These are phyloP conservation scores for Drosophila seguyi DNA, from an alignment of 1,140 invertebrate genomes.

Conservation along the genomic window DNA sequence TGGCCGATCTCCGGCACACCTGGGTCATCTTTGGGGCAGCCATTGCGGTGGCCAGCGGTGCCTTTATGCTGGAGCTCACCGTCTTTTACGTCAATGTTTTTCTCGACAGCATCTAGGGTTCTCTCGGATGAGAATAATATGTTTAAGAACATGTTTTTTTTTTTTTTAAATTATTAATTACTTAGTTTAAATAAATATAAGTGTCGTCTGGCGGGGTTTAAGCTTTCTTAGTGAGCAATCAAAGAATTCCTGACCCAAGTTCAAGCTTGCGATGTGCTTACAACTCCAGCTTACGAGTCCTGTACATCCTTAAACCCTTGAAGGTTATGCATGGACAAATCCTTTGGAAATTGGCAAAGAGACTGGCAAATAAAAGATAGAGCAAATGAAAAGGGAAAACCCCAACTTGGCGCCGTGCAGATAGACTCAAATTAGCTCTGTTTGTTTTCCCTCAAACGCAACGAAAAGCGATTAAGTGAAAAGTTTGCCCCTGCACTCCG, in stretches of 20 bases:
- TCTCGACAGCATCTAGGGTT: constrained; percentile 42
- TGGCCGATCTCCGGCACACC: constrained; percentile 31
- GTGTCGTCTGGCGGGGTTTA: too few species aligned
- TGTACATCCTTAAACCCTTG: neutral
- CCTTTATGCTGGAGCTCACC: constrained; percentile 52
- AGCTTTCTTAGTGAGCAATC: neutral
- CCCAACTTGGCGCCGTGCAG: constrained; percentile 39
- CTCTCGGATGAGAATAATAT: too few species aligned
- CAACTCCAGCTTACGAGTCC: neutral
- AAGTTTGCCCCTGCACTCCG: constrained; percentile 45
- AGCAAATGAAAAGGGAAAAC: constrained; percentile 11
- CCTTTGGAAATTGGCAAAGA: neutral
- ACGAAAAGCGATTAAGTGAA: constrained; percentile 81
- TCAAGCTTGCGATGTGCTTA: neutral
- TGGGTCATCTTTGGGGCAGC: constrained; percentile 9
- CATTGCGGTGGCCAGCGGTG: constrained; percentile 15
- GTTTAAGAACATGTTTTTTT: too few species aligned
- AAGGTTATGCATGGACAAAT: constrained; percentile 5
- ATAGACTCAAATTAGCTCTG: constrained; percentile 81
- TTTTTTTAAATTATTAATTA: too few species aligned
- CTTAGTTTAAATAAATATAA: neutral
- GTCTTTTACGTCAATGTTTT: constrained; percentile 49
- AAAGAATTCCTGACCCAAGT: neutral
- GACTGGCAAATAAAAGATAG: constrained; percentile 14
- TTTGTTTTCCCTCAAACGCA: constrained; percentile 78